Evolutionary conservation across 2,113 vertebrate genomes (phyloP).

Genomic region (Orcinus orca): DNA sequence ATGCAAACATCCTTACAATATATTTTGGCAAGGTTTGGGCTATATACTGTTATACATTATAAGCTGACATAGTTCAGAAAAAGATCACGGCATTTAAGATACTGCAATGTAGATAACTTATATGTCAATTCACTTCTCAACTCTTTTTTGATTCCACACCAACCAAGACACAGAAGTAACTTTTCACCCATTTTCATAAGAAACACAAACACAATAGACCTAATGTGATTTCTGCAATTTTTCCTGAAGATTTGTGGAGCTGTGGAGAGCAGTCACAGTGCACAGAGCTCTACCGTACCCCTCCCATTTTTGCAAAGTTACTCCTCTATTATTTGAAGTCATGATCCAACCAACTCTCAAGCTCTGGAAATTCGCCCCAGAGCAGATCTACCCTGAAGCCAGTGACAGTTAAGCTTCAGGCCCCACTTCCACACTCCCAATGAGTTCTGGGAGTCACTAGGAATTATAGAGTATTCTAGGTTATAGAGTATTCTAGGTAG

Average conservation of each 20-base stretch:
- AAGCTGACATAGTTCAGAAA: not conserved
- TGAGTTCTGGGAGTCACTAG: not conserved
- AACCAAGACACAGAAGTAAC: not conserved
- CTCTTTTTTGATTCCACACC: not conserved
- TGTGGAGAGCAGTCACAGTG: not conserved
- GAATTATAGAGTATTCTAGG: not conserved
- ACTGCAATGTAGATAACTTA: not conserved
- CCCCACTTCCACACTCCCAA: too few species aligned
- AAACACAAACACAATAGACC: not conserved
- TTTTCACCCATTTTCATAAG: not conserved
- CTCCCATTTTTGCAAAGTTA: not conserved
- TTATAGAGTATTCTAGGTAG: not conserved
- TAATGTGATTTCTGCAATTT: not conserved
- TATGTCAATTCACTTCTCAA: not conserved
- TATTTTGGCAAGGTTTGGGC: not conserved
- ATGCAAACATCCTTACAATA: not conserved
- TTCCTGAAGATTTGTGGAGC: not conserved
- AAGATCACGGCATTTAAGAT: not conserved
- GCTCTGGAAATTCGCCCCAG: not conserved
- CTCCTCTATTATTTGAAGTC: not conserved
- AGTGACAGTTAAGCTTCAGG: not conserved
- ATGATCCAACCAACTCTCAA: not conserved
- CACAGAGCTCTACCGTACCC: not conserved
- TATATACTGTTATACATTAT: not conserved
- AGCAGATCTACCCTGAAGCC: not conserved